phyloP scores from a whole-genome alignment of 2,888 invertebrate genomes.

The Taphrorychus bicolor region DNA sequence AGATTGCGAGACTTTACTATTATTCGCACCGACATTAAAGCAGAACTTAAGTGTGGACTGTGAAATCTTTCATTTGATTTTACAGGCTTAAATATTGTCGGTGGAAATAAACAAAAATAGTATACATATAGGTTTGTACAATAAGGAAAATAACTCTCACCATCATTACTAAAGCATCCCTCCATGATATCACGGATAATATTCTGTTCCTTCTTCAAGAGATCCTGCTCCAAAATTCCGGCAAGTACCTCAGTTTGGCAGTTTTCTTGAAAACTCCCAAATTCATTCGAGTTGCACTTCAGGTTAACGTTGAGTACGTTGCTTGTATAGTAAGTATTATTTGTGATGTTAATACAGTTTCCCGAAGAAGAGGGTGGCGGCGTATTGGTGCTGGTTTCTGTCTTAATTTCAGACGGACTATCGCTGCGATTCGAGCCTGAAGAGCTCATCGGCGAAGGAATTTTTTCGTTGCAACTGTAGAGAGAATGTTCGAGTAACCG shows the following conservation, averaged over 20 bases:
- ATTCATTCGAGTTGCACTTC: slow-evolving; percentile 20
- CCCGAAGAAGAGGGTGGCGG: not conserved
- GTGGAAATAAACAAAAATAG: too few relatives aligned
- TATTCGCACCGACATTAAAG: too few relatives aligned
- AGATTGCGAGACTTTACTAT: too few relatives aligned
- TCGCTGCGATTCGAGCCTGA: not conserved
- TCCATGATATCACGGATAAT: slow-evolving; percentile 47
- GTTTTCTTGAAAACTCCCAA: slow-evolving; percentile 42
- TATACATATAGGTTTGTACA: too few relatives aligned
- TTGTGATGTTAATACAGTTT: slow-evolving; percentile 29
- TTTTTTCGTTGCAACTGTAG: too few relatives aligned
- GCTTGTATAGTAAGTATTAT: slow-evolving; percentile 35
- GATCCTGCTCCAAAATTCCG: slow-evolving; percentile 47
- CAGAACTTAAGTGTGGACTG: too few relatives aligned
- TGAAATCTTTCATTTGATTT: too few relatives aligned
- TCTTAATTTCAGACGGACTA: not conserved
- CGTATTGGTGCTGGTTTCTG: not conserved
- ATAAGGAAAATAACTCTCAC: too few relatives aligned
- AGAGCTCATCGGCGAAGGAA: too few relatives aligned
- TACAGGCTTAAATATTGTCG: too few relatives aligned
- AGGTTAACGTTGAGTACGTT: slow-evolving; percentile 34
- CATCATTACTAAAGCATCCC: slow-evolving; percentile 35
- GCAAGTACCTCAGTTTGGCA: slow-evolving; percentile 42
- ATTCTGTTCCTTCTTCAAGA: slow-evolving; percentile 50
- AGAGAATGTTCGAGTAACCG: too few relatives aligned